Percentiles rank a stretch among this genome's conserved stretches.
phyloP scores from a whole-genome alignment of 2,888 invertebrate genomes.

The Erpobdella octoculata region DNA sequence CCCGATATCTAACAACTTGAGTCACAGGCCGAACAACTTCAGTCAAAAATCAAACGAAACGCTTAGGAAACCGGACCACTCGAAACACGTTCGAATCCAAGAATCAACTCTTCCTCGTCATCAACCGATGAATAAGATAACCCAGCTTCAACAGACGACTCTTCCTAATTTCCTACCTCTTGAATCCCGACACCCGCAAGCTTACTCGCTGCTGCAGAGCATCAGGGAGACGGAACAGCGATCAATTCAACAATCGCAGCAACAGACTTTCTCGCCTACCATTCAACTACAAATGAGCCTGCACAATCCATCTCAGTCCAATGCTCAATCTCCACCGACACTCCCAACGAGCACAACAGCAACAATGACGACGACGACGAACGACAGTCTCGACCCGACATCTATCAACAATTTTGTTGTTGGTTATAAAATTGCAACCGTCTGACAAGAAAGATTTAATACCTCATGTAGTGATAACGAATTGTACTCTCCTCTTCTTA shows the following conservation, averaged over 20 bases:
- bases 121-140: not conserved
- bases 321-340: no score
- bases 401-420: not conserved
- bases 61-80: not conserved
- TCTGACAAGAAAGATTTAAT: not conserved
- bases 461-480: no score
- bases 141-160: not conserved
- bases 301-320: no score
- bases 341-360: no score
- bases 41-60: no score
- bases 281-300: no score
- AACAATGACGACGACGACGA: no score
- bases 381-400: not conserved
- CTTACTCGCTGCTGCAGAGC: not conserved
- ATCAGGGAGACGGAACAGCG: no score
- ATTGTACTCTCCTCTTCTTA: no score
- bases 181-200: no score
- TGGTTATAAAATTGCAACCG: conserved; percentile 3
- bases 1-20: not conserved
- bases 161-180: no score
- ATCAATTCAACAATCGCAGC: not conserved
- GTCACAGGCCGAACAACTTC: no score
- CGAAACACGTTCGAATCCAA: not conserved
- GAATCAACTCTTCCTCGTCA: not conserved
- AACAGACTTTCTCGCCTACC: not conserved